Percentiles rank a stretch among this genome's conserved stretches.
Evolutionary conservation across 1,140 invertebrate genomes (phyloP).

Genomic region (Rhyacophila brunnea): DNA sequence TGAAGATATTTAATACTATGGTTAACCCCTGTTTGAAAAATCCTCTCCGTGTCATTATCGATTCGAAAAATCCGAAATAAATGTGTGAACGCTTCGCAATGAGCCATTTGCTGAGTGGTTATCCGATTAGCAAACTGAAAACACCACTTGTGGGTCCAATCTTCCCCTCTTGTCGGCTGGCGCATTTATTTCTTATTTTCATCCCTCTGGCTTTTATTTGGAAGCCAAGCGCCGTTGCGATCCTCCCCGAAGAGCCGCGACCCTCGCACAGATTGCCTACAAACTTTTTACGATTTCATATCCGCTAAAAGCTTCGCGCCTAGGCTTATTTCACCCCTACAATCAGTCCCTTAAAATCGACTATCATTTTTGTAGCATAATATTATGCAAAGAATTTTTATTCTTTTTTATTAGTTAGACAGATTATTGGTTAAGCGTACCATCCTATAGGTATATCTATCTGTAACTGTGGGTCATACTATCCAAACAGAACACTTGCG

Average conservation of each 20-base stretch:
- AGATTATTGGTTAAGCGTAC: too few relatives aligned
- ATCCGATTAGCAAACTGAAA: constrained; percentile 59
- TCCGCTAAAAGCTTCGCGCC: too few relatives aligned
- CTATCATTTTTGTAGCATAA: too few relatives aligned
- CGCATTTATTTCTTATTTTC: constrained; percentile 34
- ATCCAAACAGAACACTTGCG: too few relatives aligned
- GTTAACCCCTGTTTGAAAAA: too few relatives aligned
- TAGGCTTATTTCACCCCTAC: background rate
- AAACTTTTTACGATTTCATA: constrained; percentile 10
- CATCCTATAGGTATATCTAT: too few relatives aligned
- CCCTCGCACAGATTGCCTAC: constrained; percentile 8
- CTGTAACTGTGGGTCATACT: too few relatives aligned
- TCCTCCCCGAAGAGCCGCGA: constrained; percentile 7
- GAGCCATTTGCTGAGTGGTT: constrained; percentile 57
- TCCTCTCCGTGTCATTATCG: too few relatives aligned
- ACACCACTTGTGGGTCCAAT: constrained; percentile 53
- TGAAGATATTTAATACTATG: too few relatives aligned
- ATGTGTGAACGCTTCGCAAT: constrained; percentile 48
- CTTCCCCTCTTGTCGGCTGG: background rate
- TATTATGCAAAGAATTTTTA: too few relatives aligned
- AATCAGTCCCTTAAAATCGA: too few relatives aligned
- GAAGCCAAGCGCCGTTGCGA: constrained; percentile 32
- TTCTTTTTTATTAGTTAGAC: too few relatives aligned
- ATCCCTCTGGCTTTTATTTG: constrained; percentile 29
- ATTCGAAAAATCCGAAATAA: background rate